Evolutionary conservation across 2,113 vertebrate genomes (phyloP).

Genomic region (Columba livia): DNA sequence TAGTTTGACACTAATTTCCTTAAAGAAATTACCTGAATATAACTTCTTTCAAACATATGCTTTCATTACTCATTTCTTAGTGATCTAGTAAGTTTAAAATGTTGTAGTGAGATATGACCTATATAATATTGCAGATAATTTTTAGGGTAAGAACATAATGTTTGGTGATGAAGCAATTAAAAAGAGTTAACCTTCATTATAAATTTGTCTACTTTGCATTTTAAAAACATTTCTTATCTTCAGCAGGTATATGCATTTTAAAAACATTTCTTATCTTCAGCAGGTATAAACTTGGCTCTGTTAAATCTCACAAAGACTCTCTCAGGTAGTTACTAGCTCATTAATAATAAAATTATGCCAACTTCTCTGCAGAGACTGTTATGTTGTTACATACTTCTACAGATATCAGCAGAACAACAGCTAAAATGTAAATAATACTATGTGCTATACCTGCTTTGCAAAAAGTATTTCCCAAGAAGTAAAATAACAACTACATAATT

Average conservation of each 20-base stretch:
- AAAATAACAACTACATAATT: background rate
- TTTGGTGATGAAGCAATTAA: background rate
- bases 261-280: background rate
- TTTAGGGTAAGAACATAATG: background rate
- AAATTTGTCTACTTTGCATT: background rate
- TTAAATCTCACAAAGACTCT: background rate
- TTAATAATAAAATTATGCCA: background rate
- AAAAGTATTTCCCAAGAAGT: background rate
- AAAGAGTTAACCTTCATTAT: background rate
- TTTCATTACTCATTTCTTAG: background rate
- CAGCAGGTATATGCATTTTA: background rate
- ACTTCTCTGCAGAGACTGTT: background rate
- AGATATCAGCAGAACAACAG: background rate
- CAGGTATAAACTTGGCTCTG: background rate
- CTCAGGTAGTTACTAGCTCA: background rate
- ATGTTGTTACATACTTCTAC: background rate
- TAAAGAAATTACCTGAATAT: background rate
- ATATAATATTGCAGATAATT: background rate
- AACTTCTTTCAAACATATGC: background rate
- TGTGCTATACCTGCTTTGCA: background rate
- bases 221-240: background rate
- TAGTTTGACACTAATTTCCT: background rate
- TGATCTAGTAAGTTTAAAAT: background rate
- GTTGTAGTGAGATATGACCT: background rate
- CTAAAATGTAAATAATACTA: background rate